phyloP scores from a whole-genome alignment of 2,888 invertebrate species.

The Leucoma salicis region DNA sequence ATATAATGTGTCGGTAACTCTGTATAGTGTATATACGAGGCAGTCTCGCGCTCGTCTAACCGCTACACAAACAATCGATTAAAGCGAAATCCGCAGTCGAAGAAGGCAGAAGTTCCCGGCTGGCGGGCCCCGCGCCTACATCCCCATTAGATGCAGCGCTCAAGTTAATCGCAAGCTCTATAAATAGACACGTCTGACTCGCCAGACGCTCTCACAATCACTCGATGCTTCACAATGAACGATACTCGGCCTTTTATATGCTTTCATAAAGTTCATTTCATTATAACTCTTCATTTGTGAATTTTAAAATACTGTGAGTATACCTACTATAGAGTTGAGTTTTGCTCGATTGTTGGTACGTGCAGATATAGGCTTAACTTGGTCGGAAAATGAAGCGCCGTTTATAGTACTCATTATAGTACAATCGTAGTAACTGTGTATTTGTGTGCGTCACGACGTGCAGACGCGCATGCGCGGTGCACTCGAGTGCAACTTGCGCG shows the following conservation, averaged over 20 bases:
- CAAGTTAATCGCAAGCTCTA: slow-evolving; percentile 65
- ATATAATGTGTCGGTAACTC: too few species aligned
- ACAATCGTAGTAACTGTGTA: slow-evolving; percentile 66
- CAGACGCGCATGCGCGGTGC: slow-evolving; percentile 39
- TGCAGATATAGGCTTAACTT: slow-evolving; percentile 53
- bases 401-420: slow-evolving; percentile 75
- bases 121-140: slow-evolving; percentile 37
- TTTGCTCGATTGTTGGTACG: slow-evolving; percentile 24
- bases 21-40: too few species aligned
- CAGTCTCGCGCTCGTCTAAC: slow-evolving; percentile 27
- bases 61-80: slow-evolving; percentile 47
- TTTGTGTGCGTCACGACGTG: slow-evolving; percentile 44
- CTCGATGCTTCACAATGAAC: slow-evolving; percentile 14
- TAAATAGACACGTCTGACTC: slow-evolving; percentile 74
- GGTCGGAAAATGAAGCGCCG: slow-evolving; percentile 71
- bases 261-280: slow-evolving; percentile 11
- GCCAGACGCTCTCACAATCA: slow-evolving; percentile 60
- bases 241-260: slow-evolving; percentile 25
- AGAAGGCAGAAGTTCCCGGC: slow-evolving; percentile 36
- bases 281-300: slow-evolving; percentile 10
- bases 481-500: slow-evolving; percentile 38
- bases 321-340: slow-evolving; percentile 35
- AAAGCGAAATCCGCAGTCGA: slow-evolving; percentile 40
- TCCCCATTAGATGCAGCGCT: slow-evolving; percentile 49
- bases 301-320: slow-evolving; percentile 35